phyloP scores from a whole-genome alignment of 2,888 invertebrate species.

The Argyresthia goedartella region DNA sequence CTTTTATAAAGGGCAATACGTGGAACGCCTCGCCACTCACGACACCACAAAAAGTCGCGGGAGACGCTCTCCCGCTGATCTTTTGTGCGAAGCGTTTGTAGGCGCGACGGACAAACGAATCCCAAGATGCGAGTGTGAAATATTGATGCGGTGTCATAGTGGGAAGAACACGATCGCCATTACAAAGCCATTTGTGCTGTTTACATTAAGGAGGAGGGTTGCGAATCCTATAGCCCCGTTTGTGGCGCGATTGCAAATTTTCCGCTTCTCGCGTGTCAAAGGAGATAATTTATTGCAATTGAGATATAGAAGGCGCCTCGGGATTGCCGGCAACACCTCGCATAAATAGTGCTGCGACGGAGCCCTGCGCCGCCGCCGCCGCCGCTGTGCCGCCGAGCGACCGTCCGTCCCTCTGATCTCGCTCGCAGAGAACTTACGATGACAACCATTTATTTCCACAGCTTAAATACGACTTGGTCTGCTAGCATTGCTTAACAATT shows the following conservation, averaged over 20 bases:
- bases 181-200: constrained; percentile 61
- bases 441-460: constrained; percentile 27
- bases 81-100: constrained; percentile 48
- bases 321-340: constrained; percentile 43
- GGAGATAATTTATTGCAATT: constrained; percentile 60
- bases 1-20: constrained; percentile 49
- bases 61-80: constrained; percentile 58
- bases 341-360: constrained; percentile 47
- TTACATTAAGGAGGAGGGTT: constrained; percentile 52
- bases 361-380: too few species aligned
- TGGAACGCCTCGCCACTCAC: constrained; percentile 62
- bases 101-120: constrained; percentile 59
- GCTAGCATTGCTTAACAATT: not conserved
- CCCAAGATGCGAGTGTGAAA: constrained; percentile 54
- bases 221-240: constrained; percentile 29
- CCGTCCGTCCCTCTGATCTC: constrained; percentile 35
- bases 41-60: constrained; percentile 62
- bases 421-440: constrained; percentile 50
- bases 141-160: constrained; percentile 52
- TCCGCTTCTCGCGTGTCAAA: constrained; percentile 59
- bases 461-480: not conserved
- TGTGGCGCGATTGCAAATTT: constrained; percentile 55
- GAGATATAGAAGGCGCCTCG: constrained; percentile 52
- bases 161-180: constrained; percentile 50
- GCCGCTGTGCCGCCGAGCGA: constrained; percentile 21